Evolutionary conservation across 2,888 invertebrate species (phyloP).

Genomic region (Crepidodera aurea): DNA sequence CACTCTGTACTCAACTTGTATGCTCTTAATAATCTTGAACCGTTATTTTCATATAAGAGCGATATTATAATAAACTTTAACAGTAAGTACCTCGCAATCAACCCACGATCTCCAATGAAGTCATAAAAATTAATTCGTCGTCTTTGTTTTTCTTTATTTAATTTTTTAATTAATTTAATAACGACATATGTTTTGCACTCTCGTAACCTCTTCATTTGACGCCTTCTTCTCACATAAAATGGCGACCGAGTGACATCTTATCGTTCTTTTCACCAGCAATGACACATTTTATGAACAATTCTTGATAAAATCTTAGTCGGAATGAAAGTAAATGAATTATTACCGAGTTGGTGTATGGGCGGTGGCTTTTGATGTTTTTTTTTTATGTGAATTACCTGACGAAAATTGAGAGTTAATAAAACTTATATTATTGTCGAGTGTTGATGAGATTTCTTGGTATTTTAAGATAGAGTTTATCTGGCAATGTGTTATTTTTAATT

Average conservation of each 20-base stretch:
- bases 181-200: slow-evolving; percentile 50
- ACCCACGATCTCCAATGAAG: slow-evolving; percentile 35
- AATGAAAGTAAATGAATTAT: slow-evolving; percentile 8
- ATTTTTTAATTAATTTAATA: slow-evolving; percentile 50
- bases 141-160: slow-evolving; percentile 40
- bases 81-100: slow-evolving; percentile 11
- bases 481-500: not conserved
- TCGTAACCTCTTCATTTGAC: slow-evolving; percentile 44
- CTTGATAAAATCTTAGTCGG: slow-evolving; percentile 19
- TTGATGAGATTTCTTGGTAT: not conserved
- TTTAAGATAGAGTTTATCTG: not conserved
- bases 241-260: slow-evolving; percentile 47
- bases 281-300: slow-evolving; percentile 53
- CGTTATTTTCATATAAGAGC: not conserved
- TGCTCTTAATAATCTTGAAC: not conserved
- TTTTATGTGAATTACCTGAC: slow-evolving; percentile 16
- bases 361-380: slow-evolving; percentile 1
- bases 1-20: no score
- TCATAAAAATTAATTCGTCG: slow-evolving; percentile 33
- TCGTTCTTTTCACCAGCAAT: slow-evolving; percentile 41
- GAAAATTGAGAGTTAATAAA: slow-evolving; percentile 3
- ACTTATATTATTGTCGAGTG: not conserved
- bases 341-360: not conserved
- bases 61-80: not conserved
- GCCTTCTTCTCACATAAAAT: slow-evolving; percentile 52